Base-by-base conservation (phyloP, 2,888 invertebrate genomes). In the Trileptium ribeirensis region DNA sequence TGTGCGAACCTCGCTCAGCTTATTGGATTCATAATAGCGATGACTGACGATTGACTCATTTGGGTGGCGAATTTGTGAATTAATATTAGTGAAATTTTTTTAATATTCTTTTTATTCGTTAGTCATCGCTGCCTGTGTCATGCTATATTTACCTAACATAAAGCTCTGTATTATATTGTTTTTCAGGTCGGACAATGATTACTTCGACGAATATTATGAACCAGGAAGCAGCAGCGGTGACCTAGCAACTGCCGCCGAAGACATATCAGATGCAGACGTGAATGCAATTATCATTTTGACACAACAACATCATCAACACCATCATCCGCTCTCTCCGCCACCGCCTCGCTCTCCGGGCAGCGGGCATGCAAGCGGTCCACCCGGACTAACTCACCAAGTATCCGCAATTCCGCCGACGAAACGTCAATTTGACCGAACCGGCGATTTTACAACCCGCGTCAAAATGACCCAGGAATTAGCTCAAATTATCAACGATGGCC, bases 401-500 rank as follows among this genome's bases (percentile, higher is more conserved):
- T 8, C 8, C 8, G 51, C 51, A 51, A 89, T 89, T 78, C 89
- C 89, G 40, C 88, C 87, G 3, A 83, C 84, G 77, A 87, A 89
- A 81, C 85, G 90, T 39, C 84, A 84, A 40, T 93, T 94, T 86
- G 97, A 97, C 90, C 92, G 95, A 74, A 95, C 95, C 1, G 96
- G 95, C 0, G 96, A 95, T 87, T 94, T 92, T 92, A 93, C 92
- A 83, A 94, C 95, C 0, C 91, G 97, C 84, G 94, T 95, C 67
- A 97, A 97, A 92, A 95, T 97, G 90, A 94, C 94, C 8, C 95
- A 96, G 89, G 96, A 97, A 87, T 91, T 97, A 86, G 96, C 94
- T 86, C 94, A 96, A 90, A 94, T 95, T 70, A 99, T 99, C 86
- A 96, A 97, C 86, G 96, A 98, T 89, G 98, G 98, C n/a, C 92